Evolutionary conservation across 2,888 invertebrate species (phyloP), one percentile per base, ranked within the genome.

Genomic region (Macaria liturata): DNA sequence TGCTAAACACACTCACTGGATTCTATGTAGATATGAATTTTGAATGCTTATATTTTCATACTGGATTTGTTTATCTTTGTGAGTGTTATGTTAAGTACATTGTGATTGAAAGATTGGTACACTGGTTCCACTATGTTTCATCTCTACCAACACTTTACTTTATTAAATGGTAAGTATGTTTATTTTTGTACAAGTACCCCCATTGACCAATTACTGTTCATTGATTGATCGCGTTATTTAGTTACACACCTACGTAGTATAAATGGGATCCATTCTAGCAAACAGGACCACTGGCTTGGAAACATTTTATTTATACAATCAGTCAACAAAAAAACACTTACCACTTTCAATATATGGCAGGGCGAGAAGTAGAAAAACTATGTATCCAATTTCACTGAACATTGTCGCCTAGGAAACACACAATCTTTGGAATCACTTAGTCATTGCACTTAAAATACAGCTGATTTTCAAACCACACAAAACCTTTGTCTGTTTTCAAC

Each of bases 261-360:
- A 56, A 20, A 49, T 46, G 45, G 39, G 8, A 31, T 58, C 40
- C 57, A 64, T 57, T 61, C 60, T 8, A 61, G 49, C 48, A 32
- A 49, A 61, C 59, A 57, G 52, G 51, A 63, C 46, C 60, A 70
- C 55, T 67, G 61, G 53, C 62, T 69, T 67, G 68, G 63, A 65
- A 64, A 68, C 69, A 68, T 64, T 69, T 59, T 70, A 50, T 60
- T 61, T 54, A 57, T 66, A 57, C 61, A 68, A 60, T 57, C 69
- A 61, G 47, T 32, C 47, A 49, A 54, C 49, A 59, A 55, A 46
- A 7, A 32, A 52, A 57, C 57, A 93, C 95, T 94, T 80, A 95
- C 95, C 95, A 89, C 94, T 95, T 89, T 94, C 94, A 82, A 94
- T 94, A 86, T 94, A 94, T 74, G 95, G 94, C 80, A 94, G 92